phyloP scores from a whole-genome alignment of 2,113 vertebrate species.

The Strix uralensis region DNA sequence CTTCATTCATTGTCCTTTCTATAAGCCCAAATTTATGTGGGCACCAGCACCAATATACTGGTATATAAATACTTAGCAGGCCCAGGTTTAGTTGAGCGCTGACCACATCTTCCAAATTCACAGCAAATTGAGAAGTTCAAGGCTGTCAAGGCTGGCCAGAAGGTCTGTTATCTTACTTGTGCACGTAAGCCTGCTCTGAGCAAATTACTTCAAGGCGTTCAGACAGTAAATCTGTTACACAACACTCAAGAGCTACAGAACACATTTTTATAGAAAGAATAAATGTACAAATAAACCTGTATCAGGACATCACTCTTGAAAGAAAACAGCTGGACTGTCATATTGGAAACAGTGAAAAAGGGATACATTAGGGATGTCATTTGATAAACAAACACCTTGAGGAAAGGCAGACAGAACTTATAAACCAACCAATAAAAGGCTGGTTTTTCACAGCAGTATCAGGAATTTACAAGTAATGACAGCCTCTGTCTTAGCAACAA shows the following conservation, averaged over 20 bases:
- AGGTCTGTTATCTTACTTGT: background rate
- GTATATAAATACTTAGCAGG: background rate
- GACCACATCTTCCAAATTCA: background rate
- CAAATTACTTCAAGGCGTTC: background rate
- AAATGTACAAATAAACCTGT: background rate
- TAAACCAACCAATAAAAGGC: conserved; percentile 5
- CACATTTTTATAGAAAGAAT: background rate
- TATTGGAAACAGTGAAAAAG: background rate
- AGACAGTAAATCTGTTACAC: background rate
- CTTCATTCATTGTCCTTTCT: background rate
- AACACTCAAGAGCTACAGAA: background rate
- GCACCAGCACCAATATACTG: background rate
- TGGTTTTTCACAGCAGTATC: background rate
- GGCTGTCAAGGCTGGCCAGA: background rate
- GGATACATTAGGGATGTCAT: background rate
- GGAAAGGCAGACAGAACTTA: background rate
- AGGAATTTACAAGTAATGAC: conserved; percentile 23
- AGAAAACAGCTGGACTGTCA: background rate
- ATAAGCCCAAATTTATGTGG: background rate
- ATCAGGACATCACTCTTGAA: background rate
- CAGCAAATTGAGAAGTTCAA: background rate
- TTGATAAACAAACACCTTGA: background rate
- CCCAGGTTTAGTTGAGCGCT: background rate
- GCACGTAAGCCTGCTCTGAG: background rate
- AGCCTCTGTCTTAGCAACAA: conserved; percentile 27